Percentiles rank a stretch among this genome's conserved stretches.
Conservation (phyloP, 2,797 vertebrate genomes). For the Falco columbarius region DNA sequence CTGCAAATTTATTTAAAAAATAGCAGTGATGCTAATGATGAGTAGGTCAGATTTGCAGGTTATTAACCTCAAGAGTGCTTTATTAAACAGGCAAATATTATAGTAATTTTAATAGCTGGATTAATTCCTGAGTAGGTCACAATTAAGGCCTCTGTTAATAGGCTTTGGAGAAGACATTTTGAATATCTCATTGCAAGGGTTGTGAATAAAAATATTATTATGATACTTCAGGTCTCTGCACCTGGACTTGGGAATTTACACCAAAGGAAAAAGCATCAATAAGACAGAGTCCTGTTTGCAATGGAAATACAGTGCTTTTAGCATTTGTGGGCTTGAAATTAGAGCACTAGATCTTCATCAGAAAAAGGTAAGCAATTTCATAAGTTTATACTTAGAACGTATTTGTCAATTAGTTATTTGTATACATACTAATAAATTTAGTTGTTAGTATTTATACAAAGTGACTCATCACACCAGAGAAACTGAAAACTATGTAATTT, state of each 20-base stretch:
- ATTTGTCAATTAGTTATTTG: neutral
- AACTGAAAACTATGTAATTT: neutral
- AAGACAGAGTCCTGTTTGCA: neutral
- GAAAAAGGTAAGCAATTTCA: neutral
- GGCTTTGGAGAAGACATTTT: neutral
- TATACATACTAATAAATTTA: neutral
- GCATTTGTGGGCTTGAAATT: neutral
- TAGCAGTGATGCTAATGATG: neutral
- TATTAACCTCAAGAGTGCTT: constrained; percentile 27
- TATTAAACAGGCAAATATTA: constrained; percentile 39
- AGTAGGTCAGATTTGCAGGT: neutral
- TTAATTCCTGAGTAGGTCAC: constrained; percentile 13
- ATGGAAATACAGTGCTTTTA: neutral
- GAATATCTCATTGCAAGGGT: neutral
- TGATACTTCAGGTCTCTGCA: neutral
- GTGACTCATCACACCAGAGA: neutral
- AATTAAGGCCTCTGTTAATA: neutral
- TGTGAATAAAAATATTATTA: neutral
- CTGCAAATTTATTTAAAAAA: neutral
- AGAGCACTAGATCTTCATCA: neutral
- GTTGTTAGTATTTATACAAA: neutral
- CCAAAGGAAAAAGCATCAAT: neutral
- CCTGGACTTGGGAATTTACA: neutral
- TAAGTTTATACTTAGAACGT: neutral
- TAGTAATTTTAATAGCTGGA: neutral